Evolutionary conservation across 2,797 vertebrate species (phyloP), one percentile per base, ranked within the genome.

Genomic region (Channa striata): DNA sequence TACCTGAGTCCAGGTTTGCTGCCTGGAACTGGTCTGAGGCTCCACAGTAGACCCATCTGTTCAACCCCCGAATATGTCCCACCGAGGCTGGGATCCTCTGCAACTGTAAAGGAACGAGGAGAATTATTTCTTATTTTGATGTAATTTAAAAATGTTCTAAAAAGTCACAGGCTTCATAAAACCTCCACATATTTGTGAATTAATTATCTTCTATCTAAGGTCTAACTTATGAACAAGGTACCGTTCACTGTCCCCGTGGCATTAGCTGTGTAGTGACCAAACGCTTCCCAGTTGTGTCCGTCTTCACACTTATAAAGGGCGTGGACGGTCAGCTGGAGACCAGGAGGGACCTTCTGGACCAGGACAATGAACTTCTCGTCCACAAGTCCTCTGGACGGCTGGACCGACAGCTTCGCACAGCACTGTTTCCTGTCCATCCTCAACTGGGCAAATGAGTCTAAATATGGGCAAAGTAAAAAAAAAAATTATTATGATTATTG

Each of bases 11-110:
- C 87, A 47, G 81, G 66, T 82, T 88, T 89, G 74, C 91, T 93
- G 40, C 93, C 93, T 57, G 93, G 87, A 66, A 93, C 83, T 2
- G 92, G 84, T 70, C 80, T 89, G 71, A 94, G 84, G 53, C 94
- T 94, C 94, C 94, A 95, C 25, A 95, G 48, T 10, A 95, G 78
- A 61, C 92, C 94, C 94, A 94, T 94, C 2, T 74, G 79, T 76
- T 95, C 91, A 0, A 91, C 73, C 0, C 94, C 94, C 1, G 61
- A 68, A 56, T 93, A 95, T 0, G 93, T 91, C 11, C 94, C 94
- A 1, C 93, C 92, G 20, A 91, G 25, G 62, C 93, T 92, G 68
- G 33, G 62, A 56, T 95, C 90, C 7, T 86, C 59, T 39, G 84
- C 84, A 36, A 92, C 94, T 95, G 63, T 1, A 40, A 21, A 59